Conservation (phyloP, 2,888 invertebrate genomes). For the Acanthosepion pharaonis region DNA sequence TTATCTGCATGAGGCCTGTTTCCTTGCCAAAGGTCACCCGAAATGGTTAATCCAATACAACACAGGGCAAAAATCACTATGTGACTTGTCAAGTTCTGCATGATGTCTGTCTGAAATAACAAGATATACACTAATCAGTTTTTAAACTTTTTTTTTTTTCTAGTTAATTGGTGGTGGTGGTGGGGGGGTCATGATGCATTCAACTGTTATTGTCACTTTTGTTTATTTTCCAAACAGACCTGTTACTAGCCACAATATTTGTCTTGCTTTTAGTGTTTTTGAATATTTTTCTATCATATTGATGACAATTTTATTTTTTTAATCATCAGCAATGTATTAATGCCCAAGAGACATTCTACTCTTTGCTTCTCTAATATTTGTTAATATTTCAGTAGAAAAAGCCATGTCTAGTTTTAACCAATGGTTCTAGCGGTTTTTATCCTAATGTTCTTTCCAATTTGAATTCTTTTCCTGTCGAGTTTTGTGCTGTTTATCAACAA, state of each 20-base stretch:
- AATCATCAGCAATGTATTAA: too few species aligned
- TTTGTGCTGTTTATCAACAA: not conserved
- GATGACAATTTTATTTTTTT: too few species aligned
- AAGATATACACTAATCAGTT: not conserved
- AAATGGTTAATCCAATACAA: constrained; percentile 42
- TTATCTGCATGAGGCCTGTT: constrained; percentile 24
- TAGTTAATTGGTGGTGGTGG: too few species aligned
- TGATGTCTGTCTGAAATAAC: constrained; percentile 34
- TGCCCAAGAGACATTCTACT: too few species aligned
- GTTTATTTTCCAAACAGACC: too few species aligned
- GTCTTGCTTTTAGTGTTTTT: too few species aligned
- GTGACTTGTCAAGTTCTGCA: constrained; percentile 10
- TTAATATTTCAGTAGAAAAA: too few species aligned
- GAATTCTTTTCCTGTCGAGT: not conserved
- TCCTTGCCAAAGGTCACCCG: constrained; percentile 40
- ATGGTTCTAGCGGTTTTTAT: not conserved
- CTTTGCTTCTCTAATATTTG: too few species aligned
- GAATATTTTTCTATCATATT: too few species aligned
- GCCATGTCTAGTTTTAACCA: not conserved
- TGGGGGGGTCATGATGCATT: not conserved
- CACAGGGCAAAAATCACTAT: constrained; percentile 35
- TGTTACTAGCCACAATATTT: too few species aligned
- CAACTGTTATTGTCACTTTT: too few species aligned
- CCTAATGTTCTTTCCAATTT: not conserved
- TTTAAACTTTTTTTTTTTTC: not conserved